These are phyloP conservation scores for Dipodomys merriami DNA, from an alignment of 2,113 vertebrate species.

Conservation along the genomic window DNA sequence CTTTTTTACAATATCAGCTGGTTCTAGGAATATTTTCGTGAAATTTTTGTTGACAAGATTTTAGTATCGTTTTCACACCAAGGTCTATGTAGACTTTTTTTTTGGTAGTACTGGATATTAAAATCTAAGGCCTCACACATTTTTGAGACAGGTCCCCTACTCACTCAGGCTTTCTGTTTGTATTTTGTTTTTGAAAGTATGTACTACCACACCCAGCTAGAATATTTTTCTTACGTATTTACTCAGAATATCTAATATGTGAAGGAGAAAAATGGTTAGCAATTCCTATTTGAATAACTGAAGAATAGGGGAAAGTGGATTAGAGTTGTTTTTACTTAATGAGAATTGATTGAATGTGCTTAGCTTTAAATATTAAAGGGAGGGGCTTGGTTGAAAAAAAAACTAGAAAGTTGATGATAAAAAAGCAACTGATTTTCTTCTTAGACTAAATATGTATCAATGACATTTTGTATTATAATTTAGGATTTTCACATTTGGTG, in stretches of 20 bases:
- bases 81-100: background rate
- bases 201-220: too few relatives aligned
- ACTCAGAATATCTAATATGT: background rate
- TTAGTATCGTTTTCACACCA: background rate
- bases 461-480: background rate
- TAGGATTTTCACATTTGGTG: background rate
- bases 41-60: background rate
- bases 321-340: slow-evolving; percentile 25
- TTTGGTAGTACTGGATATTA: too few relatives aligned
- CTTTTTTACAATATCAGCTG: background rate
- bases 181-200: too few relatives aligned
- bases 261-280: slow-evolving; percentile 19
- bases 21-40: background rate
- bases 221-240: background rate
- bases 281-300: background rate
- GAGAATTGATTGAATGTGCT: background rate
- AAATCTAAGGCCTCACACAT: too few relatives aligned
- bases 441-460: slow-evolving; percentile 3
- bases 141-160: too few relatives aligned
- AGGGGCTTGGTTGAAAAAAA: background rate
- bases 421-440: background rate
- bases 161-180: too few relatives aligned
- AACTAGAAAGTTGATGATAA: background rate
- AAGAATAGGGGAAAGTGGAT: background rate
- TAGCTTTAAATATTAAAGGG: slow-evolving; percentile 27